phyloP scores from a whole-genome alignment of 2,797 vertebrate genomes.

The Acrocephalus scirpaceus region DNA sequence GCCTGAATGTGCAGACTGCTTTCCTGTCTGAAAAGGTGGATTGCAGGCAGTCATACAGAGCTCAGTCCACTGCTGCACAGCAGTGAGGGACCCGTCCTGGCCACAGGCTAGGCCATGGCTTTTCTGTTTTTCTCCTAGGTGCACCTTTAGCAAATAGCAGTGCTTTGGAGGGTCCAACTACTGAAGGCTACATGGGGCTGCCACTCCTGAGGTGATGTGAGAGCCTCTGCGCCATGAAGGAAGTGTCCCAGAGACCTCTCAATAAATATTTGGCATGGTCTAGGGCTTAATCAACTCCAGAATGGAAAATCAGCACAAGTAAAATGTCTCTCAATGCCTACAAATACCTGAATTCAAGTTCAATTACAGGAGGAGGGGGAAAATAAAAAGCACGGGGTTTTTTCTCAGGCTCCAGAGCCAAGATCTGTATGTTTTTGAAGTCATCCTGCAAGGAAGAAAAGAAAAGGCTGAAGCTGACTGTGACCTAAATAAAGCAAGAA shows the following conservation, averaged over 20 bases:
- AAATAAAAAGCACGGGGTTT: background rate
- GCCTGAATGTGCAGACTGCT: background rate
- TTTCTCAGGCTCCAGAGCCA: background rate
- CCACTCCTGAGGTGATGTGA: background rate
- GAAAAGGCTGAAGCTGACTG: constrained; percentile 37
- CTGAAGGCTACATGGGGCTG: background rate
- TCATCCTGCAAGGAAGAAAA: constrained; percentile 28
- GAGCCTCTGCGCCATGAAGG: background rate
- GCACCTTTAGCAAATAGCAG: background rate
- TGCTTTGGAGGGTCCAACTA: background rate
- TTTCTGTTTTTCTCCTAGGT: background rate
- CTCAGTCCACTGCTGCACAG: background rate
- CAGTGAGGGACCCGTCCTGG: background rate
- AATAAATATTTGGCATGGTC: background rate
- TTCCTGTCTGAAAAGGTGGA: background rate
- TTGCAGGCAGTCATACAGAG: background rate
- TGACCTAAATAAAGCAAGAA: constrained; percentile 57
- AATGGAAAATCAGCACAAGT: background rate
- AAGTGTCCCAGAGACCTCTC: background rate
- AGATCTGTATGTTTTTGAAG: constrained; percentile 35
- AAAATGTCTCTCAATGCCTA: background rate
- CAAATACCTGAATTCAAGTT: background rate
- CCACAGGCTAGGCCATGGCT: background rate
- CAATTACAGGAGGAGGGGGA: background rate
- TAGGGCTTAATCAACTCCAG: constrained; percentile 7